A percentile compares a stretch with the other conserved stretches of the same genome.
Evolutionary conservation across 2,888 invertebrate species (phyloP).

Genomic region (Platerodrilus igneus): DNA sequence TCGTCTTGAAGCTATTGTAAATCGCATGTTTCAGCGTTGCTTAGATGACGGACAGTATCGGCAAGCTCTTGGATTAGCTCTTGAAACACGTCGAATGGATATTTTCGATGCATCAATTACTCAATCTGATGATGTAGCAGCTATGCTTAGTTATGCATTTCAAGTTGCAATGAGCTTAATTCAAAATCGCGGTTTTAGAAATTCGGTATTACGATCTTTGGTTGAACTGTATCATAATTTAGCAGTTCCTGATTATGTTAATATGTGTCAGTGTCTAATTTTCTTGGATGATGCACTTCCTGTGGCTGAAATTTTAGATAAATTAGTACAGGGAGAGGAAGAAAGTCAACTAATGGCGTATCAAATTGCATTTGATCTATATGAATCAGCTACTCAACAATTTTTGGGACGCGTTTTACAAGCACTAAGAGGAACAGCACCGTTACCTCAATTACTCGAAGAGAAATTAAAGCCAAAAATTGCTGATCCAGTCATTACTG

Average conservation of each 20-base stretch:
- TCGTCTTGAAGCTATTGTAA: constrained; percentile 87
- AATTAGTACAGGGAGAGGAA: constrained; percentile 72
- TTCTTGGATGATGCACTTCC: constrained; percentile 91
- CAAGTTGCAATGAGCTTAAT: constrained; percentile 95
- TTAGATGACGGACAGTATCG: constrained; percentile 91
- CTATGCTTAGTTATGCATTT: constrained; percentile 92
- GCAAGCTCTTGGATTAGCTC: constrained; percentile 92
- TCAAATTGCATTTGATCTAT: constrained; percentile 98
- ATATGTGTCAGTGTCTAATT: constrained; percentile 97
- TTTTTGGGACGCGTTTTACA: constrained; percentile 84
- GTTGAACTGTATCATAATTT: constrained; percentile 87
- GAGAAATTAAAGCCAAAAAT: constrained; percentile 70
- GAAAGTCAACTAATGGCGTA: constrained; percentile 86
- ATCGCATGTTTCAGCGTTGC: constrained; percentile 95
- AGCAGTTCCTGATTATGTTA: constrained; percentile 92
- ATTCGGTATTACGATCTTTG: constrained; percentile 81
- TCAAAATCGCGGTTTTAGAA: constrained; percentile 89
- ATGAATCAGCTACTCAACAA: constrained; percentile 98
- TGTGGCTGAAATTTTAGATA: constrained; percentile 89
- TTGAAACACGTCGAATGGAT: constrained; percentile 96
- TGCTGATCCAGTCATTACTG: constrained; percentile 51
- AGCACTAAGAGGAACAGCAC: constrained; percentile 76
- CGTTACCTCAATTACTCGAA: constrained; percentile 70
- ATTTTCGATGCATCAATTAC: constrained; percentile 90
- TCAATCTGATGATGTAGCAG: constrained; percentile 84